A percentile compares a stretch with the other conserved stretches of the same genome.
Evolutionary conservation across 2,797 vertebrate genomes (phyloP).

Genomic region (Serranus cabrilla): DNA sequence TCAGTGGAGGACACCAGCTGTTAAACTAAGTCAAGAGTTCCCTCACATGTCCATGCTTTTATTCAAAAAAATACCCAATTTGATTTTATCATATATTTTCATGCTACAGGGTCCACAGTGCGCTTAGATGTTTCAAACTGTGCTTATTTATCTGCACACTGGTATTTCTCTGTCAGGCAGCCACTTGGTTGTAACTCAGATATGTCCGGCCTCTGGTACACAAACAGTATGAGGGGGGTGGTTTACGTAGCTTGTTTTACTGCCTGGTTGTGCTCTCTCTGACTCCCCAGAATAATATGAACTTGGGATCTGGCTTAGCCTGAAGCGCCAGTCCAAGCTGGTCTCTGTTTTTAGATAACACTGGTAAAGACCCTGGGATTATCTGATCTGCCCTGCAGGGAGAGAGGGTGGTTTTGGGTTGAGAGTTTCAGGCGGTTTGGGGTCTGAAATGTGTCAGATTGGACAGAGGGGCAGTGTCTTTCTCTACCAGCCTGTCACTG

Average conservation of each 20-base stretch:
- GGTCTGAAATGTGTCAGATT: slow-evolving; percentile 17
- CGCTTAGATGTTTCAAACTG: slow-evolving; percentile 2
- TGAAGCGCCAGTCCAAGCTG: slow-evolving; percentile 21
- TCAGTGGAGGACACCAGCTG: neutral
- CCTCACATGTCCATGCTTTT: neutral
- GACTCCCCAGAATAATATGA: slow-evolving; percentile 59
- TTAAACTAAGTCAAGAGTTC: neutral
- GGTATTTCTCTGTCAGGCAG: slow-evolving; percentile 39
- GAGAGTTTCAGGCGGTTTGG: neutral
- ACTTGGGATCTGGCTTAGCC: slow-evolving; percentile 42
- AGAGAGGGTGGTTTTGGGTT: neutral
- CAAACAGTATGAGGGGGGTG: slow-evolving; percentile 2
- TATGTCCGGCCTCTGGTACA: slow-evolving; percentile 24
- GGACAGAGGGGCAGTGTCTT: neutral
- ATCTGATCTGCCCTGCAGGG: slow-evolving; percentile 40
- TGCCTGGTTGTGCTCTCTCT: slow-evolving; percentile 55
- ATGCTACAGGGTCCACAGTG: neutral
- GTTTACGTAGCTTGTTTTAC: slow-evolving; percentile 56
- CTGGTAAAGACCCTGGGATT: slow-evolving; percentile 46
- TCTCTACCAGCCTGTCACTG: neutral
- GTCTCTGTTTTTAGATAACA: slow-evolving; percentile 58
- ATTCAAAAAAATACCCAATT: neutral
- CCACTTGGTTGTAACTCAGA: slow-evolving; percentile 32
- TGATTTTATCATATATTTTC: neutral
- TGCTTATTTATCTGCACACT: slow-evolving; percentile 50